Evolutionary conservation across 1,140 invertebrate genomes (phyloP).

Genomic region (Rhynchophorus ferrugineus): DNA sequence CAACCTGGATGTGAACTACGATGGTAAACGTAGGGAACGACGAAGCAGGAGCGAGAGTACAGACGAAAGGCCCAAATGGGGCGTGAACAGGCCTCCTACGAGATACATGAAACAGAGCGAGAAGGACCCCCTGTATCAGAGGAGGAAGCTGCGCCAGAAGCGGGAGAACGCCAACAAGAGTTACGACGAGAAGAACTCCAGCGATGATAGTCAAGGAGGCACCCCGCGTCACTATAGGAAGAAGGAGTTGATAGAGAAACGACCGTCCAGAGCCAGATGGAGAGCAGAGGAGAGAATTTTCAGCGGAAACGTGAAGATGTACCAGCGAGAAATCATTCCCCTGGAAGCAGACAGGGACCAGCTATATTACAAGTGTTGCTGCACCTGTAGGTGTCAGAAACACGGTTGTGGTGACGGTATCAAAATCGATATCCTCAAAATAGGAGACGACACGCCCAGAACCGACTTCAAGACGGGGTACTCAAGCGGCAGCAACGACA

Average conservation of each 20-base stretch:
- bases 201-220: conserved; percentile 50
- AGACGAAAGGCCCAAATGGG: conserved; percentile 58
- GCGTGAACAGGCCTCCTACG: conserved; percentile 58
- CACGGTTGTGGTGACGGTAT: conserved; percentile 16
- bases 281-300: conserved; percentile 34
- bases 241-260: conserved; percentile 30
- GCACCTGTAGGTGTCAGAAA: conserved; percentile 29
- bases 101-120: conserved; percentile 70
- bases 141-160: conserved; percentile 53
- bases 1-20: conserved; percentile 33
- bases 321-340: conserved; percentile 38
- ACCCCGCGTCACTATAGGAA: conserved; percentile 39
- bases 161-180: conserved; percentile 36
- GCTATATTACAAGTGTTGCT: conserved; percentile 36
- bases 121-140: conserved; percentile 65
- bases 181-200: conserved; percentile 44
- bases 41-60: conserved; percentile 46
- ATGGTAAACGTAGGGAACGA: conserved; percentile 44
- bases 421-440: conserved; percentile 35
- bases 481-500: neutral
- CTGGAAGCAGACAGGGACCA: conserved; percentile 36
- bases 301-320: conserved; percentile 32
- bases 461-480: neutral
- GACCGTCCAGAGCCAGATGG: conserved; percentile 32
- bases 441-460: conserved; percentile 30